Base-by-base conservation (phyloP, 2,797 vertebrate genomes). In the Pseudopleuronectes americanus region DNA sequence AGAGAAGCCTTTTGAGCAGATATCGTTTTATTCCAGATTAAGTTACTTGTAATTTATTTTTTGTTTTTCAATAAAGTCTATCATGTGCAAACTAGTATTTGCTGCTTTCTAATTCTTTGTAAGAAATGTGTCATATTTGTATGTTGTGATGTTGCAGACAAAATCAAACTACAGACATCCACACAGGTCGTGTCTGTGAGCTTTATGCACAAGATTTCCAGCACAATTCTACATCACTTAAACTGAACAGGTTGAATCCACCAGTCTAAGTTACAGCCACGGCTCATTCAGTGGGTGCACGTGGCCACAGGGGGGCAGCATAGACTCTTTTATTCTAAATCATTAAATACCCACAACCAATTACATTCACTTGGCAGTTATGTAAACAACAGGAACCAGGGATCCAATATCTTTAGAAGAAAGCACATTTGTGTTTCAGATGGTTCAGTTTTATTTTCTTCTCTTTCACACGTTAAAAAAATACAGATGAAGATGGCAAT, bases 221-320 rank as follows among this genome's bases (percentile, higher is more conserved):
- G 6, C 22, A 53, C n/a, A 41, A 41, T 19, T 8, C 45, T n/a
- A 17, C 45, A 6, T 4, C n/a, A 17, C 43, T 17, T 47, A n/a
- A n/a, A 53, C 17, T 48, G 38, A 65, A 45, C 56, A 64, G 13
- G 6, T 24, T 31, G 26, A 8, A 51, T 66, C 4, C 62, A 9
- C 2, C 24, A 31, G 36, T 13, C 13, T 6, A 9, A n/a, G 17
- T 28, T 2, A 5, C 28, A 49, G 7, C 6, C 33, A 3, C 8
- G 23, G 6, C 2, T 3, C 0, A 33, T 53, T n/a, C 0, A 22
- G 10, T 28, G 19, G 16, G 4, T 55, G 22, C 1, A 55, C 52
- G 49, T 61, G 38, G 36, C 77, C 91, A 90, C 84, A 60, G 3
- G 79, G 72, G 62, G 86, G 74, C 85, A 82, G 74, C 71, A 76